Evolutionary conservation across 2,113 vertebrate genomes (phyloP).

Genomic region (Scophthalmus maximus): DNA sequence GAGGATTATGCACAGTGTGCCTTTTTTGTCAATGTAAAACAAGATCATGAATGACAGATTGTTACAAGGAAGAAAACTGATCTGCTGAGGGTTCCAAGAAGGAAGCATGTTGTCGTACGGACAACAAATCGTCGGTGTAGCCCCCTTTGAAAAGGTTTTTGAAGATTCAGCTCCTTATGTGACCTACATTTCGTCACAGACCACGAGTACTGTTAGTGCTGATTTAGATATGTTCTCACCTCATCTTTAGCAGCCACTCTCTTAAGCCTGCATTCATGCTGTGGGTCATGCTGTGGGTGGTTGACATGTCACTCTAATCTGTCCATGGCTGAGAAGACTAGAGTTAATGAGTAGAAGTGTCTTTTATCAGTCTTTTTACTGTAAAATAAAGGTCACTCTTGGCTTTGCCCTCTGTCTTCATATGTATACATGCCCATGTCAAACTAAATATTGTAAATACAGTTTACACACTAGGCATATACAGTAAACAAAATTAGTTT

Average conservation of each 20-base stretch:
- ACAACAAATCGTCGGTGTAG: background rate
- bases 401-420: too few relatives aligned
- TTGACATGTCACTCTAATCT: background rate
- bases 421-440: too few relatives aligned
- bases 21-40: constrained; percentile 5
- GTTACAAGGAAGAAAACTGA: background rate
- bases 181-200: too few relatives aligned
- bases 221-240: too few relatives aligned
- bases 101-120: background rate
- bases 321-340: background rate
- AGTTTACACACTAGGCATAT: too few relatives aligned
- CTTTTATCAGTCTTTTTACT: background rate
- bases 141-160: background rate
- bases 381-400: too few relatives aligned
- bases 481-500: too few relatives aligned
- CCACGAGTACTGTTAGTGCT: background rate
- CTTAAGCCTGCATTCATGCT: background rate
- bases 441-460: too few relatives aligned
- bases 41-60: background rate
- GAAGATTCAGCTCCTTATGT: background rate
- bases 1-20: constrained; percentile 4
- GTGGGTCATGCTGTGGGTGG: background rate
- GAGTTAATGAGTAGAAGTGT: background rate
- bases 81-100: background rate
- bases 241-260: background rate